Percentiles rank a stretch among this genome's conserved stretches.
phyloP scores from a whole-genome alignment of 2,797 vertebrate species.

The Gymnothorax reevesii region DNA sequence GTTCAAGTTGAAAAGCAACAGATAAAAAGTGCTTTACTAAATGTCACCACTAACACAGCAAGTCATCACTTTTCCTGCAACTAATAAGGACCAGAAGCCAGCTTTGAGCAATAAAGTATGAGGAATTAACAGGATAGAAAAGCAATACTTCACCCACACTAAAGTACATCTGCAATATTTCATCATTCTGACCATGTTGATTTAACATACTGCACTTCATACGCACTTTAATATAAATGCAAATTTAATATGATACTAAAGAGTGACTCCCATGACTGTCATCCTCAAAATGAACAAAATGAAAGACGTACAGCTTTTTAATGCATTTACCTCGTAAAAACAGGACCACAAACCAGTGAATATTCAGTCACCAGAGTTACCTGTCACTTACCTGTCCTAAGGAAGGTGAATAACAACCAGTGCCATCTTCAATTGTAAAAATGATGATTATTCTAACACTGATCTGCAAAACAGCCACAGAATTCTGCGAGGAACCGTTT shows the following conservation, averaged over 20 bases:
- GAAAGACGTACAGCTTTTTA: not conserved
- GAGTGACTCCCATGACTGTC: not conserved
- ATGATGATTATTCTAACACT: conserved; percentile 37
- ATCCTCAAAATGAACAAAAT: not conserved
- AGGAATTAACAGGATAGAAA: no score
- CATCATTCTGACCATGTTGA: no score
- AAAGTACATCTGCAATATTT: no score
- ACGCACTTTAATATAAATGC: no score
- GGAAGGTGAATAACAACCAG: not conserved
- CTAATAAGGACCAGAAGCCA: no score
- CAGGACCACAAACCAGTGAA: not conserved
- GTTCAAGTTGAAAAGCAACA: no score
- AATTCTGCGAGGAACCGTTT: conserved; percentile 48
- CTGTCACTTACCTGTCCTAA: not conserved
- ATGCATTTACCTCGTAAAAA: not conserved
- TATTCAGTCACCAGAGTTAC: not conserved
- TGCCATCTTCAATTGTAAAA: not conserved
- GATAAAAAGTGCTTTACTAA: no score
- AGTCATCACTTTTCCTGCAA: no score
- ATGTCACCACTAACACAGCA: no score
- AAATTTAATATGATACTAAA: not conserved
- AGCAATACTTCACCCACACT: no score
- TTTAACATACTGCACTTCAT: no score
- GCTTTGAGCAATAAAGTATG: no score
- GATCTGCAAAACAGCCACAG: conserved; percentile 53